Conservation (phyloP, 2,797 vertebrate species). For the Pagetopsis macropterus region DNA sequence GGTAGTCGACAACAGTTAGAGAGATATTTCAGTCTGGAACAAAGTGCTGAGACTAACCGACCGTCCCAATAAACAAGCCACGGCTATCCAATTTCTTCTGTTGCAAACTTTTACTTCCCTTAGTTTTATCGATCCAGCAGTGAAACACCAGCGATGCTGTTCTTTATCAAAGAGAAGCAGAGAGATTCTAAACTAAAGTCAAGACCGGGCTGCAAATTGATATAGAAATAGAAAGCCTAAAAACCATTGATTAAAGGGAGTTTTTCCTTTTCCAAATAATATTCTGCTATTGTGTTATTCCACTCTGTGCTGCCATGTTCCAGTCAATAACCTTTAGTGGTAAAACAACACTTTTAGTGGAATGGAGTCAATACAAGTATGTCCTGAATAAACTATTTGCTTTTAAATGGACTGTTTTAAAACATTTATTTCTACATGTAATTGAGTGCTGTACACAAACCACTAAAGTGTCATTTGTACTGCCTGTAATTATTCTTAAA, state of each 20-base stretch:
- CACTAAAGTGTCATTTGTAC: not conserved
- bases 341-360: conserved; percentile 48
- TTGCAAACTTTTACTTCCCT: conserved; percentile 1
- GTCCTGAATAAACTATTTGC: not conserved
- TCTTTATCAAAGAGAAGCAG: not conserved
- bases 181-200: not conserved
- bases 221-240: conserved; percentile 2
- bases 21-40: not conserved
- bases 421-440: not conserved
- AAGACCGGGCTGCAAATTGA: not conserved
- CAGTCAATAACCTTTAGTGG: conserved; percentile 43
- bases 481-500: not conserved
- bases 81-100: not conserved
- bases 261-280: conserved; percentile 1
- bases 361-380: conserved; percentile 36
- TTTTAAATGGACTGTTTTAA: conserved; percentile 28
- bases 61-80: not conserved
- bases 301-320: conserved; percentile 27
- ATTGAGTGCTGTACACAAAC: not conserved
- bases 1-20: not conserved
- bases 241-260: not conserved
- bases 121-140: conserved; percentile 2
- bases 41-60: not conserved
- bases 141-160: conserved; percentile 9
- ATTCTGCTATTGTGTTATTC: not conserved